Evolutionary conservation across 2,797 vertebrate species (phyloP), one percentile per base, ranked within the genome.

Genomic region (Sebastes itinus): DNA sequence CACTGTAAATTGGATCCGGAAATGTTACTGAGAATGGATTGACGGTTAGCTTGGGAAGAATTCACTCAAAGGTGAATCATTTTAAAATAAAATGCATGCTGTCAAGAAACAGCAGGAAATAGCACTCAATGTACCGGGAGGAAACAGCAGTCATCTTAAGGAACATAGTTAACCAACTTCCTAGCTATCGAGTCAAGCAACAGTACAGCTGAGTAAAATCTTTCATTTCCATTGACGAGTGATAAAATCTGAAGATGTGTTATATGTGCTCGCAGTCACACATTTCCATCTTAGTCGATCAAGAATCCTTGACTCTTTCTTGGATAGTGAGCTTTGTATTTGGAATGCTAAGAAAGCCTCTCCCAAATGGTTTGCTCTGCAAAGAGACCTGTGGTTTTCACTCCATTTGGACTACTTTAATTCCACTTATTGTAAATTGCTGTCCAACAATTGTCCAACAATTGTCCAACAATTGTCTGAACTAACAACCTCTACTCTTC

Each of bases 401-500:
- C 25, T 63, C 12, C 12, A 27, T 49, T 70, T 49, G 52, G 56
- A 65, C 49, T 62, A 42, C 56, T 58, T 63, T 12, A 28, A 33
- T 64, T 61, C 33, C 58, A 59, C 8, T 63, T 52, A 42, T 46
- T 74, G 33, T 56, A 27, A 13, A 72, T 77, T 0, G 1, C 42
- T 69, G n/a, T 68, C 55, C 7, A 77, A 54, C 42, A 72, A 11
- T 61, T 69, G n/a, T 68, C 55, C 7, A 77, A 54, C 42, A 72
- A 11, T 61, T 69, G n/a, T 68, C 46, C 7, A 77, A 54, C 42
- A 72, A 14, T 61, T 2, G 7, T 65, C 67, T 82, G 58, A 77
- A 46, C 12, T 46, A 75, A 67, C 22, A 52, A 59, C 49, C 42
- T 55, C n/a, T 54, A 20, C 16, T 64, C 59, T 52, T 52, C 63